phyloP scores from a whole-genome alignment of 92 coral and sea anemone genomes.

The Epizoanthus scotinus region DNA sequence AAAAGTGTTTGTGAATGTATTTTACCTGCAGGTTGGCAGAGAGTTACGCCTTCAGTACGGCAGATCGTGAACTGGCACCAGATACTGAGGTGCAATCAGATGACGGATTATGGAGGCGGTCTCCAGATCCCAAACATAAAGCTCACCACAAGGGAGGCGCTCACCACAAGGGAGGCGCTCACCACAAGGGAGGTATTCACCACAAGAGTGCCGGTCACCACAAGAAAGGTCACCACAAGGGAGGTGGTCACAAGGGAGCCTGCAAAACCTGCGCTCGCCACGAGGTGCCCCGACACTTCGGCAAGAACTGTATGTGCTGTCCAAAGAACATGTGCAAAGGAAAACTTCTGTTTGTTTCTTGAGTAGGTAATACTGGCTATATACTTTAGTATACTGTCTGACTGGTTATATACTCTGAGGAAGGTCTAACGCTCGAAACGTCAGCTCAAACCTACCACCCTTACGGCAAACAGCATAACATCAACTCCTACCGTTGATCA shows the following conservation, averaged over 20 bases:
- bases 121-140: background rate
- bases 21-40: background rate
- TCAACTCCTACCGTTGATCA: too few relatives aligned
- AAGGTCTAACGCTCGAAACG: too few relatives aligned
- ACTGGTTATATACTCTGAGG: too few relatives aligned
- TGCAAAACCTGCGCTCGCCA: background rate
- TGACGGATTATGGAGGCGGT: slow-evolving; percentile 14
- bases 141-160: background rate
- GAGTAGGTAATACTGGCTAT: background rate
- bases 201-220: background rate
- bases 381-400: background rate
- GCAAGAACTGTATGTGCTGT: slow-evolving; percentile 15
- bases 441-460: too few relatives aligned
- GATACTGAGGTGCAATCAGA: background rate
- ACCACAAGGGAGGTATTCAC: background rate
- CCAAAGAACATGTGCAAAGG: slow-evolving; percentile 7
- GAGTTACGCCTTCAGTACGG: slow-evolving; percentile 13
- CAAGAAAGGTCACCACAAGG: too few relatives aligned
- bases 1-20: too few relatives aligned
- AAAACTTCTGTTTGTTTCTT: background rate
- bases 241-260: too few relatives aligned
- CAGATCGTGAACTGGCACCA: slow-evolving; percentile 5
- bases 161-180: background rate
- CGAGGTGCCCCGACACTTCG: background rate
- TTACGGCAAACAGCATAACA: too few relatives aligned